Evolutionary conservation across 2,888 invertebrate genomes (phyloP).

Genomic region (Harmothoe impar): DNA sequence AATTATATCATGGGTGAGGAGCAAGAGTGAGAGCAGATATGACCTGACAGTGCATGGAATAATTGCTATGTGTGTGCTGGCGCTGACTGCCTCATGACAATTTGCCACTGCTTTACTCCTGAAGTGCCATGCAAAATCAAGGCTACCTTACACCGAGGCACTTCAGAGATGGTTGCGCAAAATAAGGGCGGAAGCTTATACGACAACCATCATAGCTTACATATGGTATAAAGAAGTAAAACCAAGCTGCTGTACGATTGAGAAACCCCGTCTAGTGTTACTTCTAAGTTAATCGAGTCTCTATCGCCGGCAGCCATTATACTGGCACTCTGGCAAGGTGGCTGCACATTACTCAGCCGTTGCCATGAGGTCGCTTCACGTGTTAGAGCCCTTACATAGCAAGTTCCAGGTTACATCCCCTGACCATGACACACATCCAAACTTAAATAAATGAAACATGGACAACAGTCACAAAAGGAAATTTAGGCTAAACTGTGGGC

Average conservation of each 20-base stretch:
- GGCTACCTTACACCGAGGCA: constrained; percentile 65
- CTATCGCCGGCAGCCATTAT: constrained; percentile 59
- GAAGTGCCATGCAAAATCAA: constrained; percentile 66
- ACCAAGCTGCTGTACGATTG: constrained; percentile 63
- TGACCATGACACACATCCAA: constrained; percentile 63
- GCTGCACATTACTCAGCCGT: constrained; percentile 59
- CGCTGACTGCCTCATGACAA: constrained; percentile 68
- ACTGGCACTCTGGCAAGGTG: constrained; percentile 57
- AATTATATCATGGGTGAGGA: constrained; percentile 61
- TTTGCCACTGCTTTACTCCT: constrained; percentile 58
- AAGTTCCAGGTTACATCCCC: constrained; percentile 61
- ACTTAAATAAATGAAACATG: constrained; percentile 47
- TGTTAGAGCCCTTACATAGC: constrained; percentile 61
- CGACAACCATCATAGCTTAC: constrained; percentile 66
- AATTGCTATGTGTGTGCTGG: constrained; percentile 63
- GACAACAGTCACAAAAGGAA: constrained; percentile 48
- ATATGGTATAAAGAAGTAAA: constrained; percentile 40
- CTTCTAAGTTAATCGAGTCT: constrained; percentile 45
- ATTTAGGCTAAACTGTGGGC: constrained; percentile 46
- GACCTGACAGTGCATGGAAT: constrained; percentile 63
- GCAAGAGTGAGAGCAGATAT: constrained; percentile 62
- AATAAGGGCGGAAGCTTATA: constrained; percentile 60
- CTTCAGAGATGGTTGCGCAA: constrained; percentile 69
- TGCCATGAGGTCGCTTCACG: constrained; percentile 62
- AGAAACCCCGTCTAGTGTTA: constrained; percentile 53